Evolutionary conservation across 1,140 invertebrate genomes (phyloP).

Genomic region (Neodiprion fabricii): DNA sequence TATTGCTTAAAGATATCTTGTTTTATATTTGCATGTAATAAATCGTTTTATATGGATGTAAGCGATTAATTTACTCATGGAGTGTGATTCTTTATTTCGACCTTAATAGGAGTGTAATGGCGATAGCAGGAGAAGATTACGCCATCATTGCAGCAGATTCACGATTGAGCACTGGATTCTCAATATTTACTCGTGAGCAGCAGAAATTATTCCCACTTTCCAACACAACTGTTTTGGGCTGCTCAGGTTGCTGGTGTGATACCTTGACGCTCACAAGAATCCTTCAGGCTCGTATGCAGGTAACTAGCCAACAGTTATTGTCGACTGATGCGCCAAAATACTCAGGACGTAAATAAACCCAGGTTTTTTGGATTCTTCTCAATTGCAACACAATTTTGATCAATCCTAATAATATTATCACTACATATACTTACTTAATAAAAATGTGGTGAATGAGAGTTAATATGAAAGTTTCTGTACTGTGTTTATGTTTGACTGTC

Average conservation of each 20-base stretch:
- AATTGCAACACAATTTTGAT: no score
- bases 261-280: slow-evolving; percentile 90
- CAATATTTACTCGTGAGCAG: slow-evolving; percentile 87
- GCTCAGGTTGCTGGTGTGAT: slow-evolving; percentile 97
- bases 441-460: no score
- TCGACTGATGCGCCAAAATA: neutral
- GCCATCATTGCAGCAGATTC: slow-evolving; percentile 84
- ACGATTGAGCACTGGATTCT: slow-evolving; percentile 89
- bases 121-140: slow-evolving; percentile 85
- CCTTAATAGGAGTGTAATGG: slow-evolving; percentile 79
- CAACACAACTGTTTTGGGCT: slow-evolving; percentile 83
- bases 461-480: no score
- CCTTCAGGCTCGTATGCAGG: slow-evolving; percentile 85
- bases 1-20: no score
- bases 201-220: slow-evolving; percentile 85
- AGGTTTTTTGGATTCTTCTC: no score
- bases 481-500: no score
- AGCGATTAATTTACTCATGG: no score
- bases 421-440: no score
- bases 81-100: slow-evolving; percentile 14
- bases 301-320: slow-evolving; percentile 44
- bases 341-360: no score
- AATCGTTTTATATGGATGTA: no score
- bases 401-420: no score
- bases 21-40: no score